A percentile compares a stretch with the other conserved stretches of the same genome.
Conservation (phyloP, 2,797 vertebrate genomes). For the Artibeus lituratus region DNA sequence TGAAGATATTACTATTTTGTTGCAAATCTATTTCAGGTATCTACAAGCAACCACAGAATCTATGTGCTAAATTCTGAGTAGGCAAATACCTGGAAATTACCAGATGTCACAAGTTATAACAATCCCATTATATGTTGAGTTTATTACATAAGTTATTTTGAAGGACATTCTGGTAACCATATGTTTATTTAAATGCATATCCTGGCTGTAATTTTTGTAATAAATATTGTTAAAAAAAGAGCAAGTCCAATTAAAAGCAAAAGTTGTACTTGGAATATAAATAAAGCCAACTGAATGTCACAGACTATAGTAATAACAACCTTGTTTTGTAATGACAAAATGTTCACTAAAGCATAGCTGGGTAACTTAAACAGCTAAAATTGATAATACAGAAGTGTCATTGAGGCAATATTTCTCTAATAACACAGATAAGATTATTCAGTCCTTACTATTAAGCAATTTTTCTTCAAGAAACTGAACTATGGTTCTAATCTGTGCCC, state of each 20-base stretch:
- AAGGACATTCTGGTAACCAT: neutral
- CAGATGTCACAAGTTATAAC: neutral
- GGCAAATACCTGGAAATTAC: neutral
- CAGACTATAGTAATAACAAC: neutral
- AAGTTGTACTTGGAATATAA: neutral
- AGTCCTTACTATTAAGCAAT: neutral
- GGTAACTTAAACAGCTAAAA: neutral
- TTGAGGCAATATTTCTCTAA: neutral
- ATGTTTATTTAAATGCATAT: neutral
- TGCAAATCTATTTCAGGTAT: neutral
- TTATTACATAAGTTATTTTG: neutral
- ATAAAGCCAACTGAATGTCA: neutral
- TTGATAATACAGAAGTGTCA: neutral
- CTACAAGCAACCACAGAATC: neutral
- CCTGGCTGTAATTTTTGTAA: neutral
- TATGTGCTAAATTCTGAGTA: neutral
- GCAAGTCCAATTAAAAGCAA: neutral
- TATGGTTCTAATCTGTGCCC: neutral
- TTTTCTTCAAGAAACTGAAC: neutral
- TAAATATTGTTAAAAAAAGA: neutral
- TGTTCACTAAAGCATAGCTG: neutral
- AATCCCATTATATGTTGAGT: neutral
- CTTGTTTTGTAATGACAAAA: neutral
- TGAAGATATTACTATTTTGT: neutral
- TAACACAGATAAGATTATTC: neutral